phyloP scores from a whole-genome alignment of 2,113 vertebrate genomes.

The Austrofundulus limnaeus region DNA sequence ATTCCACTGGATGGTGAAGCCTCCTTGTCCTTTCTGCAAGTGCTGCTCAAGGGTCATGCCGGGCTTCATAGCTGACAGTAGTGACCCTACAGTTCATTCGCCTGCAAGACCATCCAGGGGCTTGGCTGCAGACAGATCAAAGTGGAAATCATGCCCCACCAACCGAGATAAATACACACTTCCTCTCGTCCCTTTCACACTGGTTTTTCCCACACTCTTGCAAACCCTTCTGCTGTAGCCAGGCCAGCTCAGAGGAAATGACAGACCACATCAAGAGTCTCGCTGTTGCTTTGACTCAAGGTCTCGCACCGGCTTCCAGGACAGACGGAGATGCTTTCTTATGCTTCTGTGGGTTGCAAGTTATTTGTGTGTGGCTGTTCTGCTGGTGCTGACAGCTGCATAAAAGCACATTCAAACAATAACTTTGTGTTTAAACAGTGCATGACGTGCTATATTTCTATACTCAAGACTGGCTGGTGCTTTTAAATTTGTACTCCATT shows the following conservation, averaged over 20 bases:
- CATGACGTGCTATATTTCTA: constrained; percentile 6
- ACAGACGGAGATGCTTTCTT: constrained; percentile 31
- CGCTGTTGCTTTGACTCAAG: constrained; percentile 59
- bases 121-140: constrained; percentile 70
- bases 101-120: constrained; percentile 41
- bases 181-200: constrained; percentile 75
- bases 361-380: constrained; percentile 36
- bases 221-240: constrained; percentile 51
- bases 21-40: constrained; percentile 35
- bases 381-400: constrained; percentile 28
- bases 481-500: background rate
- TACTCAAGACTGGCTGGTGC: constrained; percentile 16
- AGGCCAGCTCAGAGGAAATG: constrained; percentile 74
- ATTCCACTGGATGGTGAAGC: background rate
- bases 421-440: background rate
- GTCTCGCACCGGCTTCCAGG: constrained; percentile 41
- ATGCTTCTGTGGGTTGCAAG: constrained; percentile 32
- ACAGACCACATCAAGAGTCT: constrained; percentile 78
- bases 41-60: constrained; percentile 20
- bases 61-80: constrained; percentile 32
- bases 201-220: constrained; percentile 75
- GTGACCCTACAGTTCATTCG: constrained; percentile 48
- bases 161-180: constrained; percentile 81
- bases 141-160: constrained; percentile 73
- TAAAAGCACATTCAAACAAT: constrained; percentile 22